Base-by-base conservation (phyloP, 2,888 invertebrate genomes). In the Scaptomyza parva region DNA sequence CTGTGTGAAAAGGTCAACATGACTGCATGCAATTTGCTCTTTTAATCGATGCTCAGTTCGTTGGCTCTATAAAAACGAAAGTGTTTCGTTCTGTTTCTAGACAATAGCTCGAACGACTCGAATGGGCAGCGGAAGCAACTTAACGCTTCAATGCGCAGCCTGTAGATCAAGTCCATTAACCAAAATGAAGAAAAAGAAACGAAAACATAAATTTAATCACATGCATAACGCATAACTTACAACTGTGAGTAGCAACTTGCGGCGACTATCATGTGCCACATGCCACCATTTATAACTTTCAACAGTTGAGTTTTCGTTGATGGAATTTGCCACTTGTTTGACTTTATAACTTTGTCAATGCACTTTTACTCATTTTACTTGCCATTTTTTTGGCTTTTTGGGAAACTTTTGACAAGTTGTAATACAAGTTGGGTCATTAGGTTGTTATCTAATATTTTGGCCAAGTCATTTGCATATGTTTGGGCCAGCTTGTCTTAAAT, bases 1-100 rank as follows among this genome's bases (percentile, higher is more conserved):
- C 68, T 24, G 65, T 68, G 69, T 66, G 69, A 79, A 78, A 78
- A 78, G 84, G 77, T 83, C 71, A 87, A 45, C 70, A 12, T 40
- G 59, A 35, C 48, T 37, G n/a, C n/a, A 37, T 40, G 55, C 71
- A 64, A 68, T 64, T 55, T 52, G 28, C 52, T 17, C 37, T 41
- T 45, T 58, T 79, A 79, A 83, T 53, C 53, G 44, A 53, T 51
- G 72, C 64, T 47, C 48, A 37, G 45, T 17, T 65, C 45, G 43
- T 35, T 35, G 35, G 35, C 35, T 40, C 17, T 33, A 43, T 20
- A 45, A 58, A 69, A 79, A 70, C 67, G 81, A 86, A 86, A 81
- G 81, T 70, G 64, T 39, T 70, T 69, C 52, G 62, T 82, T 82
- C 86, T 82, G 69, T 24, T 70, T 72, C 71, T 76, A 76, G 66